Evolutionary conservation across 2,797 vertebrate genomes (phyloP).

Genomic region (Brachyrhaphis roseni): DNA sequence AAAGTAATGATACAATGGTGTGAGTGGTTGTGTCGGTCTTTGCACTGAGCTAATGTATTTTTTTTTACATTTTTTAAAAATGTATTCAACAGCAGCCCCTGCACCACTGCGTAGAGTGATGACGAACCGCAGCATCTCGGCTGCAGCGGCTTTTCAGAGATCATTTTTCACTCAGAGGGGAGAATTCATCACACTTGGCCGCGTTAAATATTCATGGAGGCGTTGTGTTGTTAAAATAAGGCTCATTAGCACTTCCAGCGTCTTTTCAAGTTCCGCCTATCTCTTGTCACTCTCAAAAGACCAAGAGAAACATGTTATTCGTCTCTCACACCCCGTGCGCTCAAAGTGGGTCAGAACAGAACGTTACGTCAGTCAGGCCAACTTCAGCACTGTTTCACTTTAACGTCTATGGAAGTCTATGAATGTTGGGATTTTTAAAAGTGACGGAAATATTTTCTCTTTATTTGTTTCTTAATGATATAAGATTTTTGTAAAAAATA

Average conservation of each 20-base stretch:
- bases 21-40: not conserved
- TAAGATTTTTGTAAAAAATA: not conserved
- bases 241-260: constrained; percentile 81
- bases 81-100: constrained; percentile 11
- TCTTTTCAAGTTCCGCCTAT: constrained; percentile 74
- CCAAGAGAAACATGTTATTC: constrained; percentile 65
- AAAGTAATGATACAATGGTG: not conserved
- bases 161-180: constrained; percentile 50
- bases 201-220: constrained; percentile 80
- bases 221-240: constrained; percentile 83
- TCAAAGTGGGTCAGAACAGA: constrained; percentile 33
- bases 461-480: not conserved
- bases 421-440: constrained; percentile 13
- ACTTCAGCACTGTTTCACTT: not conserved
- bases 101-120: constrained; percentile 1
- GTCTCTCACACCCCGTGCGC: constrained; percentile 29
- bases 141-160: constrained; percentile 25
- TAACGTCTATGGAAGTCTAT: constrained; percentile 11
- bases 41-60: not conserved
- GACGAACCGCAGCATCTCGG: constrained; percentile 15
- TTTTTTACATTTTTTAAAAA: not conserved
- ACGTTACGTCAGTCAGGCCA: constrained; percentile 12
- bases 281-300: constrained; percentile 72
- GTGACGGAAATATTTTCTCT: not conserved
- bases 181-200: constrained; percentile 66